Conservation (phyloP, 2,797 vertebrate species). For the Takifugu ocellatus region DNA sequence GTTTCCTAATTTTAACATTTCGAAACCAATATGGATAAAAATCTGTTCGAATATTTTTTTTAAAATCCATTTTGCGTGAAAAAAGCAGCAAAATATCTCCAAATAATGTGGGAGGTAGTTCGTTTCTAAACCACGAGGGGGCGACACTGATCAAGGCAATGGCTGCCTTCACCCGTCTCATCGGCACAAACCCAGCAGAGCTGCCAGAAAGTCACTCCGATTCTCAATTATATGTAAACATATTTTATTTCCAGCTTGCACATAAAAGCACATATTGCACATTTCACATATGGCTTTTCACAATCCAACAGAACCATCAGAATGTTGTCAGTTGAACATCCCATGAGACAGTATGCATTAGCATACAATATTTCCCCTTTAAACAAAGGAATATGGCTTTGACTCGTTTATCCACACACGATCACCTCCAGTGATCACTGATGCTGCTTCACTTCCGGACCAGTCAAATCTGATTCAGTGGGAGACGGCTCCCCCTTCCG, state of each 20-base stretch:
- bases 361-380: conserved; percentile 67
- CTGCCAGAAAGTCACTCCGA: no score
- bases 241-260: conserved; percentile 10
- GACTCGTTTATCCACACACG: not conserved
- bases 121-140: conserved; percentile 28
- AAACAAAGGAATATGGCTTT: conserved; percentile 65
- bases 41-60: no score
- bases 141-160: not conserved
- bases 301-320: conserved; percentile 6
- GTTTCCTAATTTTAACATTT: no score
- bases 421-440: no score
- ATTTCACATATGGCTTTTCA: conserved; percentile 22
- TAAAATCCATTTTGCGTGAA: not conserved
- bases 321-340: conserved; percentile 31
- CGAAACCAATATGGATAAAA: no score
- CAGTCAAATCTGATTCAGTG: no score
- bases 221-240: no score
- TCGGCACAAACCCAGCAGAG: no score
- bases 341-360: conserved; percentile 48
- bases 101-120: no score
- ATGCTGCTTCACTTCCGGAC: no score
- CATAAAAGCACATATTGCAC: conserved; percentile 31
- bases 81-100: not conserved
- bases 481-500: no score
- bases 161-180: not conserved